Evolutionary conservation across 2,797 vertebrate species (phyloP).

Genomic region (Poeciliopsis turneri): DNA sequence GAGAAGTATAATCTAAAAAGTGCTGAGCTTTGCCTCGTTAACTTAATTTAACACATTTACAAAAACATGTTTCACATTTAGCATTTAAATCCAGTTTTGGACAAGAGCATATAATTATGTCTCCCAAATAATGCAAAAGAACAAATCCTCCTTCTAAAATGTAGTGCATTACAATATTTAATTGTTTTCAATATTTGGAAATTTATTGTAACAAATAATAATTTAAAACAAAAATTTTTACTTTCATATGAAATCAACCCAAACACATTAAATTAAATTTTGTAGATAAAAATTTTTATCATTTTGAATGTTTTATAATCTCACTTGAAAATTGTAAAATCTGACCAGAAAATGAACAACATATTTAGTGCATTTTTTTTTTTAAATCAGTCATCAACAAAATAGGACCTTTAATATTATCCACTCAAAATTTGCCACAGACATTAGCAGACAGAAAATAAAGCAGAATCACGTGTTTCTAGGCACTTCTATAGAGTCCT

Average conservation of each 20-base stretch:
- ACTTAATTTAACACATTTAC: neutral
- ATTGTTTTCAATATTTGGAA: neutral
- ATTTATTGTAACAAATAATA: neutral
- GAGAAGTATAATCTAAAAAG: conserved; percentile 13
- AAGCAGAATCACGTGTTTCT: conserved; percentile 60
- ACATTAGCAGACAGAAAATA: neutral
- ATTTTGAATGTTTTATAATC: neutral
- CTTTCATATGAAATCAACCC: neutral
- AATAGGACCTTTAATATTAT: neutral
- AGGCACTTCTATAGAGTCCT: conserved; percentile 83
- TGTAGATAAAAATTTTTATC: neutral
- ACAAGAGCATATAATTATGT: neutral
- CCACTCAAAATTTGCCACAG: neutral
- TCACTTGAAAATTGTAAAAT: neutral
- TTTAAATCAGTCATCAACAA: neutral
- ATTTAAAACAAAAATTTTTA: neutral
- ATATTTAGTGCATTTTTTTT: neutral
- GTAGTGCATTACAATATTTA: neutral
- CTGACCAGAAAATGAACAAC: neutral
- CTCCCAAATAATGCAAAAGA: neutral
- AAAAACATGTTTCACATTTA: neutral
- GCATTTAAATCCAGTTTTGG: neutral
- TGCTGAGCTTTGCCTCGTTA: conserved; percentile 2
- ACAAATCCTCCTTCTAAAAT: neutral
- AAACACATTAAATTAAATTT: neutral